Percentiles rank a stretch among this genome's conserved stretches.
These are phyloP conservation scores for Gobionotothen gibberifrons DNA, from an alignment of 2,797 vertebrate genomes.

Conservation along the genomic window DNA sequence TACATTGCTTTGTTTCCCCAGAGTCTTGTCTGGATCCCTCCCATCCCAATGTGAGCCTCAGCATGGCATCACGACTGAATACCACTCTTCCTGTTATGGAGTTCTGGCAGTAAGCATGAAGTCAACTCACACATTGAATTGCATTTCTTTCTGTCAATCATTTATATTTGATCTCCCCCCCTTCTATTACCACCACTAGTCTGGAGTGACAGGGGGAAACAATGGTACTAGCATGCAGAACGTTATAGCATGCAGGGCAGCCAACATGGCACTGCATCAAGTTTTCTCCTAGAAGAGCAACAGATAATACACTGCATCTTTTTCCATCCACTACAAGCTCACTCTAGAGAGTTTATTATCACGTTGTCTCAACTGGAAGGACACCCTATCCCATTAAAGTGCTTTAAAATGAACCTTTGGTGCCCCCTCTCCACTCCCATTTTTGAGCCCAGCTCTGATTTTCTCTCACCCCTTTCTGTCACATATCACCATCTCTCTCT, in stretches of 20 bases:
- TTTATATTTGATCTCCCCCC: not conserved
- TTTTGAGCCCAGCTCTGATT: not conserved
- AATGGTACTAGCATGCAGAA: not conserved
- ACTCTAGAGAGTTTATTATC: no score
- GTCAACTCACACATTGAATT: constrained; percentile 6
- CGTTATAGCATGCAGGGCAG: not conserved
- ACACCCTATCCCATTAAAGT: no score
- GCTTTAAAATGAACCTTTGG: no score
- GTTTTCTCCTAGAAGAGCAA: not conserved
- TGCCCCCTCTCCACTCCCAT: not conserved
- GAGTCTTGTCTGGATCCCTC: constrained; percentile 60
- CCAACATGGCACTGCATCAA: not conserved
- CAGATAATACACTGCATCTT: no score
- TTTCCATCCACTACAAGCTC: no score
- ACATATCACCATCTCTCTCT: not conserved
- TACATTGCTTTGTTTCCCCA: constrained; percentile 30
- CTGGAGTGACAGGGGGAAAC: not conserved
- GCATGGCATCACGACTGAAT: constrained; percentile 44
- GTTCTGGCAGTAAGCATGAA: constrained; percentile 75
- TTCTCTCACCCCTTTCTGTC: not conserved
- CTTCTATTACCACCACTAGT: not conserved
- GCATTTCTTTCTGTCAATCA: not conserved
- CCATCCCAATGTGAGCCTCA: constrained; percentile 43
- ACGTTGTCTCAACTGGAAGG: no score
- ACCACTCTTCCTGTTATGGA: constrained; percentile 71